A percentile compares a stretch with the other conserved stretches of the same genome.
phyloP scores from a whole-genome alignment of 2,888 invertebrate species.

The Papilio protenor region DNA sequence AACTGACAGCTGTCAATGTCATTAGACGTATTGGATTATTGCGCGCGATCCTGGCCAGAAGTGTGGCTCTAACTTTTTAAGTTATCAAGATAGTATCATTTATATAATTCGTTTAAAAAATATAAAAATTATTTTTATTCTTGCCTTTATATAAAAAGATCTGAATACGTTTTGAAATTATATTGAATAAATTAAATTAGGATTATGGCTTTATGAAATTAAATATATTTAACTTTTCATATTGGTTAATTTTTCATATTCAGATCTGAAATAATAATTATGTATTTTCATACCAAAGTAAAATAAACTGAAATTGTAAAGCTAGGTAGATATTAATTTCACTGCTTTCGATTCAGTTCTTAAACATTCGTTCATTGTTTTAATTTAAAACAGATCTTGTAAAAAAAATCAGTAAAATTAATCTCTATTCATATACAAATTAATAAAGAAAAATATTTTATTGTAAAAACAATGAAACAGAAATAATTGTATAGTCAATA shows the following conservation, averaged over 20 bases:
- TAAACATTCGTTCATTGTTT: not conserved
- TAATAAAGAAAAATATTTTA: too few relatives aligned
- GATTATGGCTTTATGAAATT: not conserved
- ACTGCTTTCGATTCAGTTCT: not conserved
- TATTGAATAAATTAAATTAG: not conserved
- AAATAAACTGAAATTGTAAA: not conserved
- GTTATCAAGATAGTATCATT: too few relatives aligned
- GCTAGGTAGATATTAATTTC: not conserved
- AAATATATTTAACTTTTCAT: not conserved
- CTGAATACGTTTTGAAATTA: constrained; percentile 3
- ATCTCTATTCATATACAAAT: not conserved
- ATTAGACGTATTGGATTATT: too few relatives aligned
- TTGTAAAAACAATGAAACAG: not conserved
- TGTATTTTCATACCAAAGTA: constrained; percentile 25
- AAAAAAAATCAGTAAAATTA: not conserved
- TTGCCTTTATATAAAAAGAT: not conserved
- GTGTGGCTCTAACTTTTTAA: too few relatives aligned
- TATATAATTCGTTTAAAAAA: too few relatives aligned
- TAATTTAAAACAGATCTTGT: not conserved
- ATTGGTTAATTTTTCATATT: not conserved
- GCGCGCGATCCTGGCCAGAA: too few relatives aligned
- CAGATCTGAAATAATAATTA: constrained; percentile 28
- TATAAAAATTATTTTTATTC: not conserved
- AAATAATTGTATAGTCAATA: not conserved
- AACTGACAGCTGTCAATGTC: too few relatives aligned